These are phyloP conservation scores for Botrylloides violaceus DNA, from an alignment of 23 tunicate genomes.

Conservation along the genomic window DNA sequence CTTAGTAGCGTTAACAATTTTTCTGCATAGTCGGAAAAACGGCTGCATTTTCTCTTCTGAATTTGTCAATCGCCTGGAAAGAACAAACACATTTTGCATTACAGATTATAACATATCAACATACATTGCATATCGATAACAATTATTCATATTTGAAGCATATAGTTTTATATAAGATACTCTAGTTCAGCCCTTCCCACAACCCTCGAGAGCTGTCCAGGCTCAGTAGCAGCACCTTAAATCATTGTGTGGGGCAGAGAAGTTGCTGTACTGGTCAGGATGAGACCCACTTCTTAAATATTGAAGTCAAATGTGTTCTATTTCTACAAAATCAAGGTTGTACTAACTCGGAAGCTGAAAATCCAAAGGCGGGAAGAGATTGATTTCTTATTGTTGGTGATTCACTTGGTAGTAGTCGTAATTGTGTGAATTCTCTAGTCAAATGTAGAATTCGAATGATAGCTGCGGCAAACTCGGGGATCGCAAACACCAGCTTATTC, in stretches of 20 bases:
- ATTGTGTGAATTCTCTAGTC: constrained; percentile 47
- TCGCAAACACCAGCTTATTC: constrained; percentile 35
- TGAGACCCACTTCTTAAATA: no score
- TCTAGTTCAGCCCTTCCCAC: no score
- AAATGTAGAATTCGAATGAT: constrained; percentile 64
- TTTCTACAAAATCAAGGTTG: no score
- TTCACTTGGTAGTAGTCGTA: constrained; percentile 46
- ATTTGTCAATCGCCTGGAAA: constrained; percentile 33
- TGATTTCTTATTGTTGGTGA: constrained; percentile 16
- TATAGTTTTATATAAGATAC: no score
- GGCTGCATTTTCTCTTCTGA: constrained; percentile 45
- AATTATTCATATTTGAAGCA: no score
- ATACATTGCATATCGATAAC: no score
- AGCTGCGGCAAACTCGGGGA: constrained; percentile 72
- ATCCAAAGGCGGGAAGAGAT: constrained; percentile 35
- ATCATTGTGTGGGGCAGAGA: no score
- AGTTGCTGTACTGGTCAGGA: no score
- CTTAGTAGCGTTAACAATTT: constrained; percentile 61
- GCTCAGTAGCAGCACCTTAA: no score
- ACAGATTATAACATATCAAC: no score
- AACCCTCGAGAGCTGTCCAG: no score
- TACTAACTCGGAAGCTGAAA: constrained; percentile 38
- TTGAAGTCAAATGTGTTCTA: no score
- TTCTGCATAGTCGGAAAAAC: constrained; percentile 61
- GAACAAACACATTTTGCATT: not conserved